A percentile compares a stretch with the other conserved stretches of the same genome.
Conservation (phyloP, 2,113 vertebrate genomes). For the Pycnonotus jocosus region DNA sequence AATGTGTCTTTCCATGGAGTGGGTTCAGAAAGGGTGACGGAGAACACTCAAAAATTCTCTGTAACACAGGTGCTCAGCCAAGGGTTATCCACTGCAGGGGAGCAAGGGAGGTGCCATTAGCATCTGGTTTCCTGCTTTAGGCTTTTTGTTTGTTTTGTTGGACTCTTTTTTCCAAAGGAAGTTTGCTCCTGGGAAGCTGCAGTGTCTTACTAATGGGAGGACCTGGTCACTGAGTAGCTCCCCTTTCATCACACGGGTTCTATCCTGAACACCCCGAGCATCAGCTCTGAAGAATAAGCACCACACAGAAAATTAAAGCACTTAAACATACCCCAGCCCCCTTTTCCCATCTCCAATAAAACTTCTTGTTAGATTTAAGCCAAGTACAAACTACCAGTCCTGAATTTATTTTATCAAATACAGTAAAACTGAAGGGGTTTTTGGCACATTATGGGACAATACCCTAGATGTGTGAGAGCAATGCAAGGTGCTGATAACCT, state of each 20-base stretch:
- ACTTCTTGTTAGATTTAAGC: not conserved
- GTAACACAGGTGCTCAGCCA: not conserved
- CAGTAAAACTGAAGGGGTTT: not conserved
- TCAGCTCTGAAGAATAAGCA: not conserved
- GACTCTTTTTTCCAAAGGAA: too few relatives aligned
- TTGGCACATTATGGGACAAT: not conserved
- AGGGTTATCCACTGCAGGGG: not conserved
- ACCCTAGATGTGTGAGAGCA: not conserved
- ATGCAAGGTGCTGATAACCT: not conserved
- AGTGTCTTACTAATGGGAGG: accelerated
- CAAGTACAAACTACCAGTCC: not conserved
- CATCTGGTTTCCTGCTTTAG: not conserved
- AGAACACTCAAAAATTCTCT: not conserved
- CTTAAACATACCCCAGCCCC: accelerated
- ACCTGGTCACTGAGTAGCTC: not conserved
- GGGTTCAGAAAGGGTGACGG: not conserved
- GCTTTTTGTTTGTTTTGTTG: not conserved
- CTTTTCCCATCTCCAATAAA: accelerated
- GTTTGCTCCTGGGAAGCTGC: not conserved
- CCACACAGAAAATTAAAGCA: not conserved
- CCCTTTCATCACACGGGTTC: not conserved
- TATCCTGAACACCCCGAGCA: accelerated
- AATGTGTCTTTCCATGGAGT: not conserved
- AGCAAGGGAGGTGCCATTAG: not conserved
- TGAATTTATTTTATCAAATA: not conserved